A percentile compares a stretch with the other conserved stretches of the same genome.
Evolutionary conservation across 1,140 invertebrate genomes (phyloP).

Genomic region (Caerostris darwini): DNA sequence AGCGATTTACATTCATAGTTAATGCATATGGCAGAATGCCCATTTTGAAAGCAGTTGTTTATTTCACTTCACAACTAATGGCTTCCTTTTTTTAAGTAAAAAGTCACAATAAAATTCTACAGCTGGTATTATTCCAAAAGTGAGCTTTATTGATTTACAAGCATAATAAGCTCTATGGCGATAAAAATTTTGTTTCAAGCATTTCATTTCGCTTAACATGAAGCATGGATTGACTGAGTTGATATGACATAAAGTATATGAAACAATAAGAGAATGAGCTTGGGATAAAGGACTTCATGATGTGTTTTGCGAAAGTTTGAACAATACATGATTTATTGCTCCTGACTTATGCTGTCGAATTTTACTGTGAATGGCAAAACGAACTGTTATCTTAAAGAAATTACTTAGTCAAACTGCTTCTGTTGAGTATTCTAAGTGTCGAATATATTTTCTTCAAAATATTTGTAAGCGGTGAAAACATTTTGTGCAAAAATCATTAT

Average conservation of each 20-base stretch:
- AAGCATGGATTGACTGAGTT: slow-evolving; percentile 7
- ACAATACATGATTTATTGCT: neutral
- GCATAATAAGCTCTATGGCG: slow-evolving; percentile 41
- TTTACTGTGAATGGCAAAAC: neutral
- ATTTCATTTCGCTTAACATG: slow-evolving; percentile 24
- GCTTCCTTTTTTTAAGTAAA: neutral
- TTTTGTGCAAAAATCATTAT: too few species aligned
- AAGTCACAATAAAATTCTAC: slow-evolving; percentile 38
- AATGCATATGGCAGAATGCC: slow-evolving; percentile 38
- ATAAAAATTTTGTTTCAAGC: slow-evolving; percentile 15
- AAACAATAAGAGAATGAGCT: neutral
- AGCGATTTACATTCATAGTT: slow-evolving; percentile 31
- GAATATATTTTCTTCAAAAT: too few species aligned
- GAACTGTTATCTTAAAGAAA: too few species aligned
- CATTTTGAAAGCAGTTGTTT: slow-evolving; percentile 19
- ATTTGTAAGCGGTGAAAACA: too few species aligned
- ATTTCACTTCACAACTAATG: slow-evolving; percentile 32
- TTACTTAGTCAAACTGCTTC: too few species aligned
- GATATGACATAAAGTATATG: neutral
- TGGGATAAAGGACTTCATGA: neutral
- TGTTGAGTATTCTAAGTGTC: too few species aligned
- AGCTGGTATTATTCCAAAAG: slow-evolving; percentile 63
- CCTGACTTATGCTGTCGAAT: neutral
- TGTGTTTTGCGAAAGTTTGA: neutral
- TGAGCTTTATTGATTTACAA: slow-evolving; percentile 52